These are phyloP conservation scores for Galeopsomyia nigrocyanea DNA, from an alignment of 2,888 invertebrate species.

Conservation along the genomic window DNA sequence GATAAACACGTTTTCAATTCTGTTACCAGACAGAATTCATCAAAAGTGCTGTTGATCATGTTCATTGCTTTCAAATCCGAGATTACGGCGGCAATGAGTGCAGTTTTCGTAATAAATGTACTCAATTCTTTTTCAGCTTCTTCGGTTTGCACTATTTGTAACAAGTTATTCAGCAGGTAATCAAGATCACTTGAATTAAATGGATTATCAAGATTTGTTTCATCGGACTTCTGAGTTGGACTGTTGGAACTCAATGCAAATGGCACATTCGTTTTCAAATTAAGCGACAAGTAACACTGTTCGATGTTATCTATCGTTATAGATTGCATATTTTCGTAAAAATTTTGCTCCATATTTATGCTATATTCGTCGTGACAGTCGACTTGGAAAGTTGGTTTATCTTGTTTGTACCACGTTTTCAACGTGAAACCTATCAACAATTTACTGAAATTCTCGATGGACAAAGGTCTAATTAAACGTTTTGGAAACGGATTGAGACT, in stretches of 20 bases:
- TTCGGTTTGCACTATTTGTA: constrained; percentile 40
- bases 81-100: constrained; percentile 55
- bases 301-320: constrained; percentile 52
- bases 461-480: constrained; percentile 48
- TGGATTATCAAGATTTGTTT: constrained; percentile 49
- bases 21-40: constrained; percentile 44
- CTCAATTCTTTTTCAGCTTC: constrained; percentile 44
- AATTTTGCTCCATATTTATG: constrained; percentile 36
- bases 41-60: constrained; percentile 48
- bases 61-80: constrained; percentile 56
- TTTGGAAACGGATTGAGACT: constrained; percentile 54
- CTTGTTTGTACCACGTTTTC: constrained; percentile 52
- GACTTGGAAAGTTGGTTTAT: background rate
- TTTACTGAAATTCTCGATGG: constrained; percentile 56
- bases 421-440: constrained; percentile 56
- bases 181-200: constrained; percentile 45
- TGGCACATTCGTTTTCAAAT: constrained; percentile 52
- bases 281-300: constrained; percentile 53
- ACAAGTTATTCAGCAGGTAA: constrained; percentile 49
- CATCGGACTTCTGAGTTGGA: constrained; percentile 51
- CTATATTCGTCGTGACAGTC: constrained; percentile 11
- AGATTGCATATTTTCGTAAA: constrained; percentile 47
- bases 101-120: constrained; percentile 52
- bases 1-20: constrained; percentile 51
- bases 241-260: background rate